Evolutionary conservation across 2,113 vertebrate genomes (phyloP).

Genomic region (Sialia sialis): DNA sequence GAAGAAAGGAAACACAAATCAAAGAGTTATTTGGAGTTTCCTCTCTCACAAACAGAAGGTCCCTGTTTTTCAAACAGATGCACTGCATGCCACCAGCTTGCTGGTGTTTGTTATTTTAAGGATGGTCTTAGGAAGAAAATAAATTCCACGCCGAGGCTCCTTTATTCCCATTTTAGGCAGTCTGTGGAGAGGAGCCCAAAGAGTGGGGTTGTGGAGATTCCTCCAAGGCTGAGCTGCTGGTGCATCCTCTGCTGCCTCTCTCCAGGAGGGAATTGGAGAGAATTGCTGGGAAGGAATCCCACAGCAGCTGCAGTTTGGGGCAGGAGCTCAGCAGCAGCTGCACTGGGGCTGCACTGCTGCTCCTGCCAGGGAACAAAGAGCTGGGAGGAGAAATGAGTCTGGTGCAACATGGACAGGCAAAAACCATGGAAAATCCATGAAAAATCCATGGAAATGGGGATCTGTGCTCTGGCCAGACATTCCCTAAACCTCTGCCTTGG

Average conservation of each 20-base stretch:
- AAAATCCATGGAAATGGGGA: background rate
- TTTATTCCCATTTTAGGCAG: conserved; percentile 57
- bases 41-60: conserved; percentile 30
- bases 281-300: background rate
- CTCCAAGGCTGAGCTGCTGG: background rate
- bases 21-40: conserved; percentile 52
- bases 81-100: background rate
- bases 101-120: conserved; percentile 62
- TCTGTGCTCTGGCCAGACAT: background rate
- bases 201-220: conserved; percentile 26
- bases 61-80: conserved; percentile 19
- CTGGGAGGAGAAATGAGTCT: accelerated
- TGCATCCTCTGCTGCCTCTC: background rate
- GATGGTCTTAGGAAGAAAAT: conserved; percentile 47
- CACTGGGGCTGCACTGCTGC: background rate
- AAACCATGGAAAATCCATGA: background rate
- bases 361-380: background rate
- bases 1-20: conserved; percentile 55
- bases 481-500: background rate
- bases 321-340: background rate
- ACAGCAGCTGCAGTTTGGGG: background rate
- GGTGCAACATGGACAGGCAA: background rate
- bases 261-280: background rate
- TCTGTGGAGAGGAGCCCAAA: conserved; percentile 16
- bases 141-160: conserved; percentile 22